Base-by-base conservation (phyloP, 2,113 vertebrate species). In the Puffinus mauretanicus region DNA sequence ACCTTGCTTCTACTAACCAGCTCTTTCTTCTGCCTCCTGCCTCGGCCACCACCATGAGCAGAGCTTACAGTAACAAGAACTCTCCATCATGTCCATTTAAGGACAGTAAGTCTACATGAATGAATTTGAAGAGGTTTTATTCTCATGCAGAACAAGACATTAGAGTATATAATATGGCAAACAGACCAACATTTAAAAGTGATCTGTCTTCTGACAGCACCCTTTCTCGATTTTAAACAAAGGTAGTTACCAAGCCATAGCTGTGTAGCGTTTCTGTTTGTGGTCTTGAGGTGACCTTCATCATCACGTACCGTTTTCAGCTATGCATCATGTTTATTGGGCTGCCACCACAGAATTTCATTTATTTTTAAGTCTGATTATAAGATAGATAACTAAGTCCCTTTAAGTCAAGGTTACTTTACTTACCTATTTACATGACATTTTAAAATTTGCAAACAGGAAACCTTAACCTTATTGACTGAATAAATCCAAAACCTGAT, bases 241-340 rank as follows among this genome's bases (percentile, higher is more conserved):
- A 71, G 9, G 30, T 11, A 65, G 51, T 8, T 66, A 64, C 42
- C 34, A 73, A 70, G 34, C 24, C 55, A 85, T 22, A 30, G 60
- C 73, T 51, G 32, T 21, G 36, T 7, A 24, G 13, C 2, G 0
- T 57, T 95, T 76, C 26, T 47, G 16, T 34, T 3, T 32, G 10
- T 52, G 26, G 11, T 82, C 61, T 51, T 78, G 29, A 88, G 49
- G 26, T 27, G 11, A 82, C 29, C 18, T 61, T 60, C 40, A 79
- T 10, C 29, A 79, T 36, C 18, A 57, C 0, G 1, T 30, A 75
- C 2, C 0, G 0, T 62, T 67, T 79, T 51, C 58, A 86, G 58
- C 8, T 32, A 36, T 8, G 5, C 11, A 46, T 83, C 38, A 22
- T 9, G 17, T 26, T 58, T 73, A 69, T 11, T 36, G 24, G 69